Evolutionary conservation across 2,888 invertebrate genomes (phyloP).

Genomic region (Cerastis rubricosa): DNA sequence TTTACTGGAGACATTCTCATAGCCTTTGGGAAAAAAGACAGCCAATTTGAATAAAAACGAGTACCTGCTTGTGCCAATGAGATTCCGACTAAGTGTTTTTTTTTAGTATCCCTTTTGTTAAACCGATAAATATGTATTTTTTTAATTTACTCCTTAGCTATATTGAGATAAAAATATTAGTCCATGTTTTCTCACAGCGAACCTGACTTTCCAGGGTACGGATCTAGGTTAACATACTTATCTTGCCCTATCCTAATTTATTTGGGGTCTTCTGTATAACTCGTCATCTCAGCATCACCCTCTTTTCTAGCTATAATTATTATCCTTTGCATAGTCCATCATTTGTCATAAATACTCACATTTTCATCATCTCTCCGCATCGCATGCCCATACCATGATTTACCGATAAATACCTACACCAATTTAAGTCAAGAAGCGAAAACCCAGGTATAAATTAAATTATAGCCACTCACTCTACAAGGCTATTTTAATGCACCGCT

Average conservation of each 20-base stretch:
- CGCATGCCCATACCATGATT: background rate
- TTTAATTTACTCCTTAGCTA: background rate
- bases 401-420: no score
- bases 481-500: background rate
- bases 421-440: background rate
- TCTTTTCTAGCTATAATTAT: background rate
- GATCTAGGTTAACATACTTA: background rate
- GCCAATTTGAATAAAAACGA: slow-evolving; percentile 30
- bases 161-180: background rate
- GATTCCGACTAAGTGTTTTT: slow-evolving; percentile 27
- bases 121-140: background rate
- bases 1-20: slow-evolving; percentile 1
- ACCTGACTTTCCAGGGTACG: background rate
- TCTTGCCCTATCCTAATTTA: background rate
- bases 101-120: background rate
- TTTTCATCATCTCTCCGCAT: background rate
- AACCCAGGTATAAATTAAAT: background rate
- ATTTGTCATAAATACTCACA: background rate
- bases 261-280: background rate
- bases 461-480: background rate
- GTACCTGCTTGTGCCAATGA: background rate
- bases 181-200: background rate
- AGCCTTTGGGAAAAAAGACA: slow-evolving; percentile 24
- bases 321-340: background rate
- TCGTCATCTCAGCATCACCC: background rate